These are phyloP conservation scores for Lasioglossum leucozonium DNA, from an alignment of 2,888 invertebrate genomes.

Conservation along the genomic window DNA sequence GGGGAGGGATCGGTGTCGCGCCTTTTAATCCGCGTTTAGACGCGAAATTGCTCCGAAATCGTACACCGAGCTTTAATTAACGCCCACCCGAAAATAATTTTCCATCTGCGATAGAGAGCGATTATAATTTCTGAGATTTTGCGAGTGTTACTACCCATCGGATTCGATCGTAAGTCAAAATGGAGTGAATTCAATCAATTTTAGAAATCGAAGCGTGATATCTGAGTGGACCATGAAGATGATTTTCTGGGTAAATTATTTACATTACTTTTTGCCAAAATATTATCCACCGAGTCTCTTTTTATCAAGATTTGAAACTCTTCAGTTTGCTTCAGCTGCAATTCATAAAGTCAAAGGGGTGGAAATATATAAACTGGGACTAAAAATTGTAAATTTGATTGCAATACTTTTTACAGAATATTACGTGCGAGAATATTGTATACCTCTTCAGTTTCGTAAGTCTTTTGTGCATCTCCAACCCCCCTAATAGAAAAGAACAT, in stretches of 20 bases:
- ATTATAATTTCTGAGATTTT: not conserved
- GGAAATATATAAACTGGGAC: no score
- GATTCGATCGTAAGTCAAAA: no score
- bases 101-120: constrained; percentile 19
- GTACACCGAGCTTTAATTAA: constrained; percentile 54
- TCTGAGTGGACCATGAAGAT: not conserved
- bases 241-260: not conserved
- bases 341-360: no score
- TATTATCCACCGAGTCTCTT: no score
- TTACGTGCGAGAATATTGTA: no score
- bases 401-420: no score
- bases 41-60: constrained; percentile 50
- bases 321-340: no score
- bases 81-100: constrained; percentile 59
- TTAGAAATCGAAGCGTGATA: not conserved
- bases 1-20: constrained; percentile 51
- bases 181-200: not conserved
- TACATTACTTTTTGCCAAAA: no score
- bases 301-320: no score
- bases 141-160: not conserved
- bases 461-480: no score
- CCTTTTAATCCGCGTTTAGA: constrained; percentile 53
- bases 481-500: not conserved
- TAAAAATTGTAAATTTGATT: no score
- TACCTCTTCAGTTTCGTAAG: no score